Evolutionary conservation across 2,797 vertebrate species (phyloP), one percentile per base, ranked within the genome.

Genomic region (Vespertilio murinus): DNA sequence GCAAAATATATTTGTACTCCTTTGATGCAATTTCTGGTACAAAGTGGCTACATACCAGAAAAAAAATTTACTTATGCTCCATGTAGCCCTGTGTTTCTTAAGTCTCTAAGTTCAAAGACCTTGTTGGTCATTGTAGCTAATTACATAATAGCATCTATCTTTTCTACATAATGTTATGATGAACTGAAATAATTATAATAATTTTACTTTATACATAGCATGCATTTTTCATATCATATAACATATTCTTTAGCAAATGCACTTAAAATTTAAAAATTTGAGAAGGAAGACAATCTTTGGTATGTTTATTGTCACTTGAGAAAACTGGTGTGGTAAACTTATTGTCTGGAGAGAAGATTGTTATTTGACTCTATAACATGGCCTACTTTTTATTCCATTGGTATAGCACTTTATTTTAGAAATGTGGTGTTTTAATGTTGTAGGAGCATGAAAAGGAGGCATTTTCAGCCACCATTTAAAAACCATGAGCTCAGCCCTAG

Each of bases 231-330:
- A 91, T 90, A 95, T 88, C 91, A 49, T 56, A 67, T 84, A 95
- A 91, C 79, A 64, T 89, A 59, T 71, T 78, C 40, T 91, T 91
- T 82, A 90, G 83, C 49, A 87, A 94, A 87, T 17, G 13, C 30
- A 88, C 47, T 96, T 96, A 70, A 75, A 75, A 65, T 96, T 95
- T 84, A 88, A 94, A 91, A 82, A 90, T 91, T 82, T 80, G 88
- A 90, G 33, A 84, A 90, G 81, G 67, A 95, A 94, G 54, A 75
- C 59, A 93, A 94, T 95, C 49, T 88, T 78, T 82, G 47, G 56
- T 89, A 80, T 94, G 83, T 90, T 94, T 95, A 69, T 90, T 81
- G 59, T 94, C 92, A 91, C 70, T 94, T 95, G 83, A 88, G 77
- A 94, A 95, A 96, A 96, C 23, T 85, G 59, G 65, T 88, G 56